phyloP scores from a whole-genome alignment of 1,140 invertebrate genomes.

The Druon quercuslanigerum region DNA sequence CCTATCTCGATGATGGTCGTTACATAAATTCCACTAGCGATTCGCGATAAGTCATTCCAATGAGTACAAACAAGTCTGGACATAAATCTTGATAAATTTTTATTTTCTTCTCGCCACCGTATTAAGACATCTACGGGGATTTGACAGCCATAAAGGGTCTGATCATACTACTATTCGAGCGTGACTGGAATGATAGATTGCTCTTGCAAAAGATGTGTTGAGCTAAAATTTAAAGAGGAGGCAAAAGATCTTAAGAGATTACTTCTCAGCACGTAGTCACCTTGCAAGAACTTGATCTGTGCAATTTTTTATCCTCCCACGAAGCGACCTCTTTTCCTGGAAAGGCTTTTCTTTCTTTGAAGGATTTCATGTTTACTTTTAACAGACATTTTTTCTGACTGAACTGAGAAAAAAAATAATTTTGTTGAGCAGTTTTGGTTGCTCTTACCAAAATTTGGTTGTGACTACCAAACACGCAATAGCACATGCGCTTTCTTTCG shows the following conservation, averaged over 20 bases:
- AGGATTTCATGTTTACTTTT: background rate
- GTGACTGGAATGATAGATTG: conserved; percentile 11
- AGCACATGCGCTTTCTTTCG: too few relatives aligned
- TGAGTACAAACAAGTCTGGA: background rate
- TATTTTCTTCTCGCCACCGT: conserved; percentile 11
- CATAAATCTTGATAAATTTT: conserved; percentile 16
- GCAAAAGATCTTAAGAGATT: conserved; percentile 6
- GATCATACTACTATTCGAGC: background rate
- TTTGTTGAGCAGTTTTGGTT: too few relatives aligned
- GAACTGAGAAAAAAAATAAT: too few relatives aligned
- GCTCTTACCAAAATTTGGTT: too few relatives aligned
- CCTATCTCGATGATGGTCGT: background rate
- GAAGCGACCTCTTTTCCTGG: conserved; percentile 5
- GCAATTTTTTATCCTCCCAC: conserved; percentile 4
- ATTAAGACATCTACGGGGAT: background rate
- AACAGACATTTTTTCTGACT: too few relatives aligned
- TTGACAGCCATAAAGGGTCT: background rate
- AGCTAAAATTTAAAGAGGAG: conserved; percentile 11
- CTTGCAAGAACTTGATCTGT: conserved; percentile 9
- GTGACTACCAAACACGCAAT: too few relatives aligned
- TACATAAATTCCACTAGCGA: background rate
- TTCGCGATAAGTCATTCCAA: background rate
- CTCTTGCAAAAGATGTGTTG: background rate
- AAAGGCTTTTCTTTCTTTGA: background rate
- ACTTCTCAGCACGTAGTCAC: background rate